These are phyloP conservation scores for Bos indicus DNA, from an alignment of 2,113 vertebrate species.

Conservation along the genomic window DNA sequence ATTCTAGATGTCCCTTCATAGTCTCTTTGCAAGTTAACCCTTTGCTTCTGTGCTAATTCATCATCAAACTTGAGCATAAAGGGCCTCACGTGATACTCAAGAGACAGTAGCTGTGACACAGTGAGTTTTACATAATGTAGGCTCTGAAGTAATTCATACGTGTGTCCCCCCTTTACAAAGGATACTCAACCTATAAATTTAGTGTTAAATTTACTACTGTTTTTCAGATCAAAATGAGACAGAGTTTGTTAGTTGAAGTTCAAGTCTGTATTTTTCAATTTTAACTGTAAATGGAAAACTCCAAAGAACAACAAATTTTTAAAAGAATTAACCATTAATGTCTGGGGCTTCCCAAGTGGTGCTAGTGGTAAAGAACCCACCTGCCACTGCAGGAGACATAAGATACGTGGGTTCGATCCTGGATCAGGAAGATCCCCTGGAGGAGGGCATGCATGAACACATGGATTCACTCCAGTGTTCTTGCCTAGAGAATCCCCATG, in stretches of 20 bases:
- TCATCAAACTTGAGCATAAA: fast-evolving
- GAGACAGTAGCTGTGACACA: fast-evolving
- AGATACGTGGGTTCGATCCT: not conserved
- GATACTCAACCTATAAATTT: fast-evolving
- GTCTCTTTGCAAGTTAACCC: not conserved
- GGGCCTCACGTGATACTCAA: fast-evolving
- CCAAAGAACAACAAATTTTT: not conserved
- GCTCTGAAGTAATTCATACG: fast-evolving
- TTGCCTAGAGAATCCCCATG: not conserved
- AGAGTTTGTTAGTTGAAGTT: fast-evolving
- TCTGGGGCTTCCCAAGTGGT: not conserved
- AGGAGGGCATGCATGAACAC: not conserved
- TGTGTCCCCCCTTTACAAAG: not conserved
- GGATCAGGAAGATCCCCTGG: not conserved
- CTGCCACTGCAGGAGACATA: not conserved
- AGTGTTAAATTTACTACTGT: fast-evolving
- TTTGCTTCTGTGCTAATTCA: fast-evolving
- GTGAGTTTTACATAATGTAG: fast-evolving
- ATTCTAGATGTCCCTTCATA: fast-evolving
- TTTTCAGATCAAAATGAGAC: not conserved
- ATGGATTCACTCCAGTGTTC: not conserved
- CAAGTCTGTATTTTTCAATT: not conserved
- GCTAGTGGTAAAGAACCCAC: not conserved
- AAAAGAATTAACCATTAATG: not conserved
- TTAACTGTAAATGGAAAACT: not conserved